These are phyloP conservation scores for Leptobrachium leishanense DNA, from an alignment of 2,113 vertebrate species.

Conservation along the genomic window DNA sequence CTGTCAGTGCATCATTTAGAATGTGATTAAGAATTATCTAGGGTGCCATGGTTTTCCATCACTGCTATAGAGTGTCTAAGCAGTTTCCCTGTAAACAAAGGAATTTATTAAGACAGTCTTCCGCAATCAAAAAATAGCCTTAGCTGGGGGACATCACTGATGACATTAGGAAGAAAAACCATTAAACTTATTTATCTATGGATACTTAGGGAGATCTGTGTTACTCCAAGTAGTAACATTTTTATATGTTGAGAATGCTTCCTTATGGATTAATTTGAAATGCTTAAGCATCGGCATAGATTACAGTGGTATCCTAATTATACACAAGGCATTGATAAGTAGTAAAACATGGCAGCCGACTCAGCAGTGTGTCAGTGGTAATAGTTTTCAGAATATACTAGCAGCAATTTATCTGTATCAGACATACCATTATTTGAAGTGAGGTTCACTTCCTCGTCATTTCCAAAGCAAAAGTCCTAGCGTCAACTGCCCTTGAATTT, in stretches of 20 bases:
- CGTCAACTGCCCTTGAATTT: too few relatives aligned
- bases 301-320: constrained; percentile 23
- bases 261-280: not conserved
- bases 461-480: too few relatives aligned
- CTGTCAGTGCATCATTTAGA: too few relatives aligned
- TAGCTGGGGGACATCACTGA: not conserved
- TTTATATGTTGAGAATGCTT: constrained; percentile 1
- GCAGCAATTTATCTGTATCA: constrained; percentile 15
- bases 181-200: not conserved
- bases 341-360: not conserved
- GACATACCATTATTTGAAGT: constrained; percentile 26
- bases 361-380: constrained; percentile 35
- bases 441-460: too few relatives aligned
- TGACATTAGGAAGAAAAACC: not conserved
- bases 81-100: not conserved
- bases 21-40: too few relatives aligned
- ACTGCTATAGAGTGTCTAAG: not conserved
- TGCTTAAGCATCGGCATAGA: constrained; percentile 23
- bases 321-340: constrained; percentile 31
- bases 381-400: constrained; percentile 36
- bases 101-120: not conserved
- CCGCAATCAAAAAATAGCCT: not conserved
- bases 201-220: not conserved
- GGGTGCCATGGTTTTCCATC: too few relatives aligned
- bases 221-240: not conserved